phyloP scores from a whole-genome alignment of 2,797 vertebrate genomes.

The Acanthurus tractus region DNA sequence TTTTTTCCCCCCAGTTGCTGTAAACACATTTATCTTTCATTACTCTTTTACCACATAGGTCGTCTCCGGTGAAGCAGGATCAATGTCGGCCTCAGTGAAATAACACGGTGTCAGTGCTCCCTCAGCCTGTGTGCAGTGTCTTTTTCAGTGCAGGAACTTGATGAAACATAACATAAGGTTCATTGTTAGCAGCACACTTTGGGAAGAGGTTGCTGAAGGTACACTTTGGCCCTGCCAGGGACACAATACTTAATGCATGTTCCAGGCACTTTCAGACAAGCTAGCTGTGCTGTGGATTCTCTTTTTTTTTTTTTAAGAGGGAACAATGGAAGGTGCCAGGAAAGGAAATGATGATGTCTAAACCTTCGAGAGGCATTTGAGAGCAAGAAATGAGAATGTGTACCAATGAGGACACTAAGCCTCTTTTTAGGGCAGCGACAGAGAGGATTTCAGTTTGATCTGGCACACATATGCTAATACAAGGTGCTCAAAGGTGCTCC shows the following conservation, averaged over 20 bases:
- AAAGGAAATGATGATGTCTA: not conserved
- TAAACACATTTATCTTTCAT: constrained; percentile 68
- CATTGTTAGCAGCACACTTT: not conserved
- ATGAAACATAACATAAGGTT: constrained; percentile 8
- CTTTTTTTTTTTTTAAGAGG: not conserved
- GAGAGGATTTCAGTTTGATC: constrained; percentile 1
- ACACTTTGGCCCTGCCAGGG: not conserved
- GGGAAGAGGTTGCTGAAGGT: not conserved
- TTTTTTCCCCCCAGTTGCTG: constrained; percentile 21
- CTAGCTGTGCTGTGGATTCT: not conserved
- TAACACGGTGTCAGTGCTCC: constrained; percentile 29
- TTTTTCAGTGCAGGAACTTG: constrained; percentile 18
- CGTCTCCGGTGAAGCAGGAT: constrained; percentile 35
- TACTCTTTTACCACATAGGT: constrained; percentile 35
- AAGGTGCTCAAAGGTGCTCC: constrained; percentile 27
- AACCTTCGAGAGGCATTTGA: not conserved
- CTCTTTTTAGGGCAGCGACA: not conserved
- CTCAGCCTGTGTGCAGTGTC: constrained; percentile 30
- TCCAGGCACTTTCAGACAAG: not conserved
- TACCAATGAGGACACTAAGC: not conserved
- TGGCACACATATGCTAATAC: constrained; percentile 61
- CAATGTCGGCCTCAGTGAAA: constrained; percentile 46
- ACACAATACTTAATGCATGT: not conserved
- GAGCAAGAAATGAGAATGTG: not conserved
- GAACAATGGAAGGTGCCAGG: constrained; percentile 8